phyloP scores from a whole-genome alignment of 2,113 vertebrate species.

The Pelusios castaneus region DNA sequence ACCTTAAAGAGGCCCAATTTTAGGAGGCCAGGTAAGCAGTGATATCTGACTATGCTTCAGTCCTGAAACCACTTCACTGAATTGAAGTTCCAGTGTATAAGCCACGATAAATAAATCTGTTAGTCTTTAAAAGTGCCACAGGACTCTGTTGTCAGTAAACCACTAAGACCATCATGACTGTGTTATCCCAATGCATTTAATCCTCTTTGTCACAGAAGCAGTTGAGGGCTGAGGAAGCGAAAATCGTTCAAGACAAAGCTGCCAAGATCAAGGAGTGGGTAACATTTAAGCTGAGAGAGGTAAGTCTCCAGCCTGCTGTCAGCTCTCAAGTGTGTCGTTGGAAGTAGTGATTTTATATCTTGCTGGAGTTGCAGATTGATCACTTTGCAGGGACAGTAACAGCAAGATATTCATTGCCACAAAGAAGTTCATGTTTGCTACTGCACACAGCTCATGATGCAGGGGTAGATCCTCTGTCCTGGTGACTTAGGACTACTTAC shows the following conservation, averaged over 20 bases:
- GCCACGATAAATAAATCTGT: too few species aligned
- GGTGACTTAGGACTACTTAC: background rate
- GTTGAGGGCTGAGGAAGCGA: conserved; percentile 91
- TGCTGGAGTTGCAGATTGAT: background rate
- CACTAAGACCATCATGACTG: background rate
- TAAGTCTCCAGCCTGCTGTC: conserved; percentile 61
- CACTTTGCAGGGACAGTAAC: background rate
- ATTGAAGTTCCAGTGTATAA: background rate
- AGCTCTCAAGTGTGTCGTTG: background rate
- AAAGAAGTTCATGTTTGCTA: background rate
- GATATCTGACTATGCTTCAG: background rate
- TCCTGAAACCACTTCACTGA: background rate
- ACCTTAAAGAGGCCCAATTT: background rate
- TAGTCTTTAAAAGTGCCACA: too few species aligned
- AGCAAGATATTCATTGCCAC: background rate
- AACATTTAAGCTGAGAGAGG: conserved; percentile 90
- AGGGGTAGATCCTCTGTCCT: background rate
- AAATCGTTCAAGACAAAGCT: conserved; percentile 93
- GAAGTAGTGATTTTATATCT: background rate
- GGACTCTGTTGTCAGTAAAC: too few species aligned
- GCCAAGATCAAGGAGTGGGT: conserved; percentile 98
- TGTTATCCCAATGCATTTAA: background rate
- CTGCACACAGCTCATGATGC: background rate
- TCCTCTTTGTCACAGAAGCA: conserved; percentile 80
- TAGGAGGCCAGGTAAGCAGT: background rate